Evolutionary conservation across 2,113 vertebrate species (phyloP), one percentile per base, ranked within the genome.

Genomic region (Otus sunia): DNA sequence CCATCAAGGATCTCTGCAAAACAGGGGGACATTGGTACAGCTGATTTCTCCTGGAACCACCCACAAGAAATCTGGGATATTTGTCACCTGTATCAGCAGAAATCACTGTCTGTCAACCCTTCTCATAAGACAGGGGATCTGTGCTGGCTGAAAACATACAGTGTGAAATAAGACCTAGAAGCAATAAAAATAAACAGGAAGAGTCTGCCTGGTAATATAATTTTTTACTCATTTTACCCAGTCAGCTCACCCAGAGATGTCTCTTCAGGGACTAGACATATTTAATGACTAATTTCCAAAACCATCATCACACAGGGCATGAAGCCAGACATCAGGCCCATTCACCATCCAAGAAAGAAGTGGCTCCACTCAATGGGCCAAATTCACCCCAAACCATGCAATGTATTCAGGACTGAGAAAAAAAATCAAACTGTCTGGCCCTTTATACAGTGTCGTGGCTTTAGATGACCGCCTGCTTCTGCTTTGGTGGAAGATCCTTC

Each of bases 301-400:
- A 6, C 7, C 37, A 84, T 29, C n/a, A 50, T 59, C n/a, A 71
- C n/a, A 7, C 0, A 0, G 37, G 14, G 59, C 29, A 17, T 7
- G n/a, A 76, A 12, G 27, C 9, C 29, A n/a, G 41, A 15, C 1
- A 3, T n/a, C 17, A 81, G 55, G 19, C 43, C 26, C 27, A 5
- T 75, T 72, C 58, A 26, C 6, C 34, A 72, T 9, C 22, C 66
- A 58, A 30, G 14, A 45, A 41, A 66, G 27, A 53, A 67, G 22
- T 19, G 12, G 1, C 14, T 84, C 36, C 17, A 15, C 4, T 58
- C 27, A 18, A 1, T 16, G 10, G 30, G 10, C 5, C 17, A 1
- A 45, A 34, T 49, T 69, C 6, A 25, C 17, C 23, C 49, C 26
- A 76, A 78, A 43, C 10, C 3, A 2, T n/a, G 13, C 20, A 22